A percentile compares a stretch with the other conserved stretches of the same genome.
These are phyloP conservation scores for Xylota sylvarum DNA, from an alignment of 2,888 invertebrate genomes.

Conservation along the genomic window DNA sequence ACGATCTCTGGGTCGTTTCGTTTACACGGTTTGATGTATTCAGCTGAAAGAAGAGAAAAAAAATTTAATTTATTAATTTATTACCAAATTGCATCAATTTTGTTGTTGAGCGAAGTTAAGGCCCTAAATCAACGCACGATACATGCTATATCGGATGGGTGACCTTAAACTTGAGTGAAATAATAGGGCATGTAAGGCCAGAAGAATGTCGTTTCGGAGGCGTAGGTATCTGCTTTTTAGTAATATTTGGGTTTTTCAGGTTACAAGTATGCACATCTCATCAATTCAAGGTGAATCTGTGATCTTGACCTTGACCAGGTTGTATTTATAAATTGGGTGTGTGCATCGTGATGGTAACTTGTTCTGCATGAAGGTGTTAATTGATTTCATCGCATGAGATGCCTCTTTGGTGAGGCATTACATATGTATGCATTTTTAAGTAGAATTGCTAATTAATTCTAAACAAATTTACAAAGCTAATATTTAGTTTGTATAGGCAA, in stretches of 20 bases:
- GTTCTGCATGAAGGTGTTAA: constrained; percentile 49
- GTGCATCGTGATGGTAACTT: constrained; percentile 35
- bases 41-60: constrained; percentile 84
- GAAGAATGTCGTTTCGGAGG: not conserved
- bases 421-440: not conserved
- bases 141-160: not conserved
- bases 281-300: constrained; percentile 29
- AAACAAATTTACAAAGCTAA: not conserved
- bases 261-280: not conserved
- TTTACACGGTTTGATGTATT: constrained; percentile 89
- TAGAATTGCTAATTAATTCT: not conserved
- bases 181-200: constrained; percentile 5
- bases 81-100: constrained; percentile 19
- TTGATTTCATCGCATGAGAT: not conserved
- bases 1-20: constrained; percentile 87
- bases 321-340: not conserved
- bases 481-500: not conserved
- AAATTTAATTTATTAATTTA: constrained; percentile 22
- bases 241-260: not conserved
- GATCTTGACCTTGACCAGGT: constrained; percentile 63
- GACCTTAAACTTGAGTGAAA: constrained; percentile 64
- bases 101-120: not conserved
- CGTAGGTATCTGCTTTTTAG: not conserved
- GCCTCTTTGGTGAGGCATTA: not conserved
- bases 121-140: constrained; percentile 5